phyloP scores from a whole-genome alignment of 2,888 invertebrate genomes.

The Macroteleia sp. region DNA sequence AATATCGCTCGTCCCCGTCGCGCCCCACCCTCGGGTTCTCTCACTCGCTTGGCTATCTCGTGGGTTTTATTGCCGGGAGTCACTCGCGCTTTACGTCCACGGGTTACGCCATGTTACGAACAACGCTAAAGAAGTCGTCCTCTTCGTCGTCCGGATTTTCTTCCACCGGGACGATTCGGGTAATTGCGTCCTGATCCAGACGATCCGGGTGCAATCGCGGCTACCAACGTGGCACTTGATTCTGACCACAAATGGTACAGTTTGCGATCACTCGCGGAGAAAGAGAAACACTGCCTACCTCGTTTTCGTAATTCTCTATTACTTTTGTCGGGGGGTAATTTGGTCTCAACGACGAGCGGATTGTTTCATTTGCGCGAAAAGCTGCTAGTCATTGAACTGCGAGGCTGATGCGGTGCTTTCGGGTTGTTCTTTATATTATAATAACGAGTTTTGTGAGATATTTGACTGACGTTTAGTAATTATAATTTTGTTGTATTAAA shows the following conservation, averaged over 20 bases:
- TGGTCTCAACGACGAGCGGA: conserved; percentile 5
- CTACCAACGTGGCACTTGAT: conserved; percentile 24
- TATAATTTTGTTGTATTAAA: too few species aligned
- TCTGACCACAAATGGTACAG: conserved; percentile 49
- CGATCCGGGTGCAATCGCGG: conserved; percentile 18
- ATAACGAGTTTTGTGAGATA: too few species aligned
- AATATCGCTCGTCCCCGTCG: conserved; percentile 66
- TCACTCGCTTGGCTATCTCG: conserved; percentile 15
- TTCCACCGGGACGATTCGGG: conserved; percentile 18
- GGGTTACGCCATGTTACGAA: conserved; percentile 26
- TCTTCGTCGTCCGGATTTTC: too few species aligned
- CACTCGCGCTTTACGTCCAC: conserved; percentile 15
- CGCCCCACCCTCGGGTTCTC: background rate
- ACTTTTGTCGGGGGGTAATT: conserved; percentile 30
- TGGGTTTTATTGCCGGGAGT: conserved; percentile 31
- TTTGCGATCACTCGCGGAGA: conserved; percentile 22
- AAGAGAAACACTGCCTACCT: conserved; percentile 26
- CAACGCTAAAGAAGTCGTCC: too few species aligned
- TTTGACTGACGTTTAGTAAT: too few species aligned
- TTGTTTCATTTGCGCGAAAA: too few species aligned
- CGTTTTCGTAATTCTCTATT: conserved; percentile 53
- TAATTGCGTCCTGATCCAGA: conserved; percentile 3
- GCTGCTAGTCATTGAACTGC: too few species aligned
- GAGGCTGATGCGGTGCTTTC: too few species aligned
- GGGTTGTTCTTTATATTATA: too few species aligned